Conservation (phyloP, 2,797 vertebrate genomes). For the Hypotaenidia philippensis region DNA sequence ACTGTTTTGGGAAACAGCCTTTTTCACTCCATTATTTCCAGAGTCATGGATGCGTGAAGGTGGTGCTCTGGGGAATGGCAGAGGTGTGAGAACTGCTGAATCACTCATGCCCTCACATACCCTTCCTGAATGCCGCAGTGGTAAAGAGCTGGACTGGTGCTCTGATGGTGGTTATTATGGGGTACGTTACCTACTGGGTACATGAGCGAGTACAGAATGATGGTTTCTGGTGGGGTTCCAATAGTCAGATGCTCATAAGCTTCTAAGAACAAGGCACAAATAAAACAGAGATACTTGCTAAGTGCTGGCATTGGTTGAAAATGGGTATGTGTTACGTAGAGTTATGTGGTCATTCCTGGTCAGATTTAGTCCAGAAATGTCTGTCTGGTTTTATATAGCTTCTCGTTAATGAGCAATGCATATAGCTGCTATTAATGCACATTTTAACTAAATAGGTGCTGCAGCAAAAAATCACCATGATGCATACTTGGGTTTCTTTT, state of each 20-base stretch:
- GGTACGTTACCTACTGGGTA: neutral
- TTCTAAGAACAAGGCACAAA: neutral
- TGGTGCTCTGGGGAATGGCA: neutral
- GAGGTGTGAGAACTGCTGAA: conserved; percentile 43
- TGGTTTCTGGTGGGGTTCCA: neutral
- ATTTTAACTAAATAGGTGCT: neutral
- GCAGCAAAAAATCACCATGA: neutral
- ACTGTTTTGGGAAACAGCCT: conserved; percentile 5
- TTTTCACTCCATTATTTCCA: conserved; percentile 42
- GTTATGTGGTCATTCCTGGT: neutral
- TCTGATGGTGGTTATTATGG: neutral
- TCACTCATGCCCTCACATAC: neutral
- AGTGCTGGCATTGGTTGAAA: neutral
- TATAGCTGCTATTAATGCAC: neutral
- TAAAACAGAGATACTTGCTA: accelerated
- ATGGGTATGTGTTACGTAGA: neutral
- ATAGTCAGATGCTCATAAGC: neutral
- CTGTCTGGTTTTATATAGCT: neutral
- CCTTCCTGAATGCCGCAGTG: neutral
- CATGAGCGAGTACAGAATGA: neutral
- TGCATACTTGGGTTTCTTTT: neutral
- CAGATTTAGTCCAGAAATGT: neutral
- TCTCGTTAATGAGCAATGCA: neutral
- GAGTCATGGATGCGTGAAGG: neutral
- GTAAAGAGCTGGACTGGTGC: neutral